Evolutionary conservation across 37 sponge, comb jelly and placozoan genomes (phyloP).

Genomic region (Chondrosia reniformis): DNA sequence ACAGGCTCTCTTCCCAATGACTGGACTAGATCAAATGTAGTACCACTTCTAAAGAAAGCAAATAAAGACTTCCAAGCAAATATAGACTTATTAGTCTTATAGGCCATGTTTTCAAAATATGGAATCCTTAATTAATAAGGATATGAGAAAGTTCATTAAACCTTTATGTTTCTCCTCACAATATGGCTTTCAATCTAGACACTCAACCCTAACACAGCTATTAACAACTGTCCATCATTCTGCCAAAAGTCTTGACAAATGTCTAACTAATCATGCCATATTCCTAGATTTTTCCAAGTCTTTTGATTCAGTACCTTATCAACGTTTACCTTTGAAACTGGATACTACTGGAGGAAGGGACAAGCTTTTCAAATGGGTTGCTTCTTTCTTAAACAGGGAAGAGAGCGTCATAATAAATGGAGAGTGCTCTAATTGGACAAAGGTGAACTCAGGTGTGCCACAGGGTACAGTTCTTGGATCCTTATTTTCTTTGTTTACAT

Average conservation of each 20-base stretch:
- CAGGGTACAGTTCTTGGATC: slow-evolving; percentile 49
- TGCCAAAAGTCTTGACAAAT: slow-evolving; percentile 18
- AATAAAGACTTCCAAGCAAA: slow-evolving; percentile 23
- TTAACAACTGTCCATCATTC: slow-evolving; percentile 31
- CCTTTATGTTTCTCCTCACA: not conserved
- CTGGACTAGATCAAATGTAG: slow-evolving; percentile 38
- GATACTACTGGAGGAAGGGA: slow-evolving; percentile 32
- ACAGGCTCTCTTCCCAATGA: slow-evolving; percentile 37
- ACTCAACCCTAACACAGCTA: slow-evolving; percentile 33
- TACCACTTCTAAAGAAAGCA: slow-evolving; percentile 31
- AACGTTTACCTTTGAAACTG: slow-evolving; percentile 21
- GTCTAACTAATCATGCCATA: slow-evolving; percentile 13
- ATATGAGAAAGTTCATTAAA: not conserved
- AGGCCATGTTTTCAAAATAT: slow-evolving; percentile 25
- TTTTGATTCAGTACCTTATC: slow-evolving; percentile 29
- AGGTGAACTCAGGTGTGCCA: slow-evolving; percentile 34
- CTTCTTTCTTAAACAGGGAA: slow-evolving; percentile 14
- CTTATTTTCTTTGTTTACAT: slow-evolving; percentile 39
- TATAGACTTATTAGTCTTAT: slow-evolving; percentile 38
- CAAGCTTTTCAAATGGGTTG: slow-evolving; percentile 20
- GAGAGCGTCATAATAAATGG: slow-evolving; percentile 29
- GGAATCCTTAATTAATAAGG: slow-evolving; percentile 9
- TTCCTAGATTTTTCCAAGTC: slow-evolving; percentile 40
- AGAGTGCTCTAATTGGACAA: slow-evolving; percentile 19
- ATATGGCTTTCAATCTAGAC: slow-evolving; percentile 21